Evolutionary conservation across 2,797 vertebrate species (phyloP).

Genomic region (Clamator glandarius): DNA sequence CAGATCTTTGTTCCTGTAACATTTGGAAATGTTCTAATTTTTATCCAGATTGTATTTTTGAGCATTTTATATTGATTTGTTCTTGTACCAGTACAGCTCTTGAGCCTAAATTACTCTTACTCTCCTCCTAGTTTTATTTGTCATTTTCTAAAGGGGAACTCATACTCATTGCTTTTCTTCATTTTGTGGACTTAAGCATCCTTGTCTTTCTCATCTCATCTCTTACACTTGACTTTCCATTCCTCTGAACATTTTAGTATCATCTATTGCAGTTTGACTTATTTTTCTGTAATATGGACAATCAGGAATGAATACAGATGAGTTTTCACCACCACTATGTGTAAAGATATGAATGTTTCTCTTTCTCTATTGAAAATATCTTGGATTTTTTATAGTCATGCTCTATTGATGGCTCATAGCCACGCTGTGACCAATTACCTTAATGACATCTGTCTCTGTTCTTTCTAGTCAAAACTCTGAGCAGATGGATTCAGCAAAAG

Average conservation of each 20-base stretch:
- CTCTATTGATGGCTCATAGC: neutral
- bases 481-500: neutral
- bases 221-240: neutral
- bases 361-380: neutral
- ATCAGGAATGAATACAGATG: neutral
- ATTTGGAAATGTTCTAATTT: neutral
- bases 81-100: neutral
- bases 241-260: neutral
- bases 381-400: neutral
- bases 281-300: neutral
- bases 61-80: slow-evolving; percentile 9
- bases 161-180: neutral
- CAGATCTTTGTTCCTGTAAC: neutral
- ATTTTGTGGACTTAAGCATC: neutral
- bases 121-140: neutral
- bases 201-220: neutral
- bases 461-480: neutral
- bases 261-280: no score
- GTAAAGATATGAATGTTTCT: neutral
- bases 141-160: neutral
- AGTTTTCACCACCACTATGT: neutral
- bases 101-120: neutral
- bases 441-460: neutral
- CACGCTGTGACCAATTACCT: neutral
- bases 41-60: neutral